These are phyloP conservation scores for Drosophila nebulosa DNA, from an alignment of 1,140 invertebrate genomes.

Conservation along the genomic window DNA sequence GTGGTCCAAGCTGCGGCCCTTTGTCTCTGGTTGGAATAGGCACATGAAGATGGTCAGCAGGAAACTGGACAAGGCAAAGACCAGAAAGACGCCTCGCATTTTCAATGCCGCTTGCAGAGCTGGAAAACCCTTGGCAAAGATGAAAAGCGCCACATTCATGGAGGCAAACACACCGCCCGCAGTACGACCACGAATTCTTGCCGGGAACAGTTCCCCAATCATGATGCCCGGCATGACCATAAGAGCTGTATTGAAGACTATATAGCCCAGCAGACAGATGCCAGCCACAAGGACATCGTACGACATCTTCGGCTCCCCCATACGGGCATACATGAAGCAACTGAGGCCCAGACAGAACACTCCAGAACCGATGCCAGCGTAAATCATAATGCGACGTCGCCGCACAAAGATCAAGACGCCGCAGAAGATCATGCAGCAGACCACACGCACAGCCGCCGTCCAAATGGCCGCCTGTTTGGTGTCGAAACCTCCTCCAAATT, in stretches of 20 bases:
- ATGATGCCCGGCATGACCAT: constrained; percentile 87
- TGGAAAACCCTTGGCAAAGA: constrained; percentile 88
- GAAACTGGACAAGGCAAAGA: constrained; percentile 86
- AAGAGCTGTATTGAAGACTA: constrained; percentile 87
- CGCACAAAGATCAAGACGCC: constrained; percentile 84
- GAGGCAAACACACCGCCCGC: constrained; percentile 87
- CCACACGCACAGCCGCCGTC: constrained; percentile 84
- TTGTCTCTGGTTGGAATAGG: constrained; percentile 91
- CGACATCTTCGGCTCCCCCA: constrained; percentile 66
- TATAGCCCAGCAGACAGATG: constrained; percentile 84
- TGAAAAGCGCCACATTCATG: constrained; percentile 86
- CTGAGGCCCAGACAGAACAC: constrained; percentile 84
- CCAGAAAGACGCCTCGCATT: constrained; percentile 84
- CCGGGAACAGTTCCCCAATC: constrained; percentile 87
- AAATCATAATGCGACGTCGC: constrained; percentile 84
- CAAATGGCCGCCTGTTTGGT: constrained; percentile 84
- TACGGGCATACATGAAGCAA: constrained; percentile 81
- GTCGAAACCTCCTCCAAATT: constrained; percentile 82
- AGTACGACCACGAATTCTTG: constrained; percentile 84
- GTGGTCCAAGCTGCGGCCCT: constrained; percentile 88
- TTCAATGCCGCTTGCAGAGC: constrained; percentile 83
- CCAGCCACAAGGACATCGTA: constrained; percentile 82
- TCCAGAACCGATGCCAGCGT: constrained; percentile 85
- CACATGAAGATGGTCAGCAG: constrained; percentile 86
- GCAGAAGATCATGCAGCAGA: constrained; percentile 85